Base-by-base conservation (phyloP, 2,113 vertebrate species). In the Nerophis lumbriciformis region DNA sequence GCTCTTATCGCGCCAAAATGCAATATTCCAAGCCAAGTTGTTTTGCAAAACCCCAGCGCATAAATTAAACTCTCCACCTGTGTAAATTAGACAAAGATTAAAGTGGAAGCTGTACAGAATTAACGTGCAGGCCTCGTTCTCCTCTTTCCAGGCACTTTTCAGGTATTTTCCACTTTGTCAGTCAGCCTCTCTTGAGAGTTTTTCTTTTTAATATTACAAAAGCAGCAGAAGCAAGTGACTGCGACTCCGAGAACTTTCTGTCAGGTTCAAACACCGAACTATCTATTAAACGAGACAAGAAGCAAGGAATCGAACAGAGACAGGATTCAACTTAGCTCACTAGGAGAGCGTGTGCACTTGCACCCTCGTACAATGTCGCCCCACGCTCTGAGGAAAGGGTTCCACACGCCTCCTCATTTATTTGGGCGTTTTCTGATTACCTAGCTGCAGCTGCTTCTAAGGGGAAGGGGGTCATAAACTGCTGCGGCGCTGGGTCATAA, bases 141-240 rank as follows among this genome's bases (percentile, higher is more conserved):
- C 10, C 16, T 51, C 48, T n/a, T 45, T 13, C 16, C 38, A 3
- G 2, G 47, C 64, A 66, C 37, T 63, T 58, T 71, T 55, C 48
- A 5, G 19, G 66, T 73, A 10, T 69, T 72, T 77, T 68, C 60
- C 59, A 69, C 72, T 39, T 65, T 65, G 48, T 71, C 51, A 63
- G 54, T 79, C 68, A 69, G 53, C 51, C 58, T 73, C 59, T 72
- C 16, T 10, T 11, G 8, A 72, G 53, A 44, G 6, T 1, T 11
- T 50, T 66, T 38, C n/a, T 39, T 11, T 61, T 54, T 50, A 59
- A 50, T 66, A 69, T 84, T 73, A 28, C 36, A 78, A 71, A 80
- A 63, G 53, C 44, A 35, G 9, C 38, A 48, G 50, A 69, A 60
- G 50, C 53, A 69, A 60, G 54, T 54, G 58, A 81, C 66, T 58